Conservation (phyloP, 2,888 invertebrate genomes). For the Ametastegia equiseti region DNA sequence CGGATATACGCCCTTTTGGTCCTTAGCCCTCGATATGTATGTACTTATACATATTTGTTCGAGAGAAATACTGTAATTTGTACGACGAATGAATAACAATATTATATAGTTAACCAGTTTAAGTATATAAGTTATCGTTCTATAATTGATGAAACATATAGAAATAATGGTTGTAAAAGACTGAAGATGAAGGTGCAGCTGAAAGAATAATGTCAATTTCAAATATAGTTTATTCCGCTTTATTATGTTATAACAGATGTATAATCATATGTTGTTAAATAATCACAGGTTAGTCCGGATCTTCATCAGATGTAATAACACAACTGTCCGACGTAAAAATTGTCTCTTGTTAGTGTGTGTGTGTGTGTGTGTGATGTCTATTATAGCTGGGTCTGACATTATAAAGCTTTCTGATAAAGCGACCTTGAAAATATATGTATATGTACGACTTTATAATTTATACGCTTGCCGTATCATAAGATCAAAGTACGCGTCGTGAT, state of each 20-base stretch:
- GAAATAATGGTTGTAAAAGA: not conserved
- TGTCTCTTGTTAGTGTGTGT: not conserved
- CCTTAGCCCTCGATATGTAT: no score
- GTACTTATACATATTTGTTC: no score
- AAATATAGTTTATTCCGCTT: not conserved
- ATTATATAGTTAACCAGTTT: no score
- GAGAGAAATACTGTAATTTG: no score
- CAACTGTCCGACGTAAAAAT: not conserved
- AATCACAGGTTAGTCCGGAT: constrained; percentile 26
- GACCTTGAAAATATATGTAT: not conserved
- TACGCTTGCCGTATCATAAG: constrained; percentile 96
- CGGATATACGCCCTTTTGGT: no score
- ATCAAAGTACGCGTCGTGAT: constrained; percentile 96
- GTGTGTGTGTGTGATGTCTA: not conserved
- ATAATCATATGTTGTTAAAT: constrained; percentile 24
- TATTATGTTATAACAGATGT: not conserved
- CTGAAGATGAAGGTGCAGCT: not conserved
- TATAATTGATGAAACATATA: not conserved
- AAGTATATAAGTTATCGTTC: no score
- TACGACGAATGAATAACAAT: no score
- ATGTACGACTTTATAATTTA: constrained; percentile 81
- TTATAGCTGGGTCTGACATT: not conserved
- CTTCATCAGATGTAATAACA: not conserved
- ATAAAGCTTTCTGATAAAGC: not conserved
- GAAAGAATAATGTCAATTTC: not conserved